Conservation (phyloP, 2,113 vertebrate species). For the Oryzias melastigma region DNA sequence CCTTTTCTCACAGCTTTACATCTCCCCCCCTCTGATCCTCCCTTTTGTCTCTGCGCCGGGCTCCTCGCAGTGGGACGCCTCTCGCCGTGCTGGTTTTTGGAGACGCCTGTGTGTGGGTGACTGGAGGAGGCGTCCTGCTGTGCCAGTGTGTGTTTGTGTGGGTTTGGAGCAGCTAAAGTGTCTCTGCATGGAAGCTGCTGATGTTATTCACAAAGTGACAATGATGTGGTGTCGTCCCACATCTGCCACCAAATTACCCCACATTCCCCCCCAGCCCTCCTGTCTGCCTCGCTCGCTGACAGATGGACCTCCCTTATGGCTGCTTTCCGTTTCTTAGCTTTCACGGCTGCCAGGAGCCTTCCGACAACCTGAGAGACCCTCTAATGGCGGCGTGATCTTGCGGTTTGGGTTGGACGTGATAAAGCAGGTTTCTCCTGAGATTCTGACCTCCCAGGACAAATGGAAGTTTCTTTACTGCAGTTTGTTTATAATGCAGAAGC, state of each 20-base stretch:
- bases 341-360: constrained; percentile 38
- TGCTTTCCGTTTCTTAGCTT: constrained; percentile 23
- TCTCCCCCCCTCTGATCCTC: constrained; percentile 14
- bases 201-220: constrained; percentile 47
- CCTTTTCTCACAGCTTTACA: constrained; percentile 30
- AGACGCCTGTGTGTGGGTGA: constrained; percentile 60
- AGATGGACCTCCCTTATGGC: constrained; percentile 77
- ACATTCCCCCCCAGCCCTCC: constrained; percentile 31
- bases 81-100: constrained; percentile 53
- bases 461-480: constrained; percentile 29
- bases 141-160: constrained; percentile 32
- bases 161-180: constrained; percentile 28
- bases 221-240: constrained; percentile 46
- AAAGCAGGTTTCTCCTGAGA: constrained; percentile 42
- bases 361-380: constrained; percentile 44
- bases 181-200: constrained; percentile 34
- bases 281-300: constrained; percentile 57
- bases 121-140: constrained; percentile 65
- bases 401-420: constrained; percentile 42
- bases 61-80: constrained; percentile 62
- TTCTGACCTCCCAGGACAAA: constrained; percentile 45
- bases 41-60: constrained; percentile 47
- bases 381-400: constrained; percentile 45
- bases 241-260: constrained; percentile 60
- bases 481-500: no score